Evolutionary conservation across 2,113 vertebrate species (phyloP).

Genomic region (Coturnix japonica): DNA sequence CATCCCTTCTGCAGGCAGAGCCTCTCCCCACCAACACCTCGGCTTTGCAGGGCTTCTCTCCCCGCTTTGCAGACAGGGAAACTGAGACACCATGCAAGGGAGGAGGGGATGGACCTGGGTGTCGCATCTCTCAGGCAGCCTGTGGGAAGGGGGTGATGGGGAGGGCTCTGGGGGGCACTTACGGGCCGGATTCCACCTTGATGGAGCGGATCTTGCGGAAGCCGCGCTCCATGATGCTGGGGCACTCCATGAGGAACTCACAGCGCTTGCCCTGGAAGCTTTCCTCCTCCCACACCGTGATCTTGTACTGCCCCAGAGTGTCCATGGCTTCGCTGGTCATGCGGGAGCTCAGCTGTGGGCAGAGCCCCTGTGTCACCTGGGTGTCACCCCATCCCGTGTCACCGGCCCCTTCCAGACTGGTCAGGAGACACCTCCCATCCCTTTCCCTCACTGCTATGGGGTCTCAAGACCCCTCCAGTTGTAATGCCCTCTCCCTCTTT

Average conservation of each 20-base stretch:
- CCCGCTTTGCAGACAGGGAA: neutral
- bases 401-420: neutral
- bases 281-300: constrained; percentile 96
- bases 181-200: constrained; percentile 94
- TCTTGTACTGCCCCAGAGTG: constrained; percentile 88
- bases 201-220: constrained; percentile 96
- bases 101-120: neutral
- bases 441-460: neutral
- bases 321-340: constrained; percentile 93
- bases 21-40: accelerated
- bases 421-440: neutral
- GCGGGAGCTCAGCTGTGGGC: constrained; percentile 37
- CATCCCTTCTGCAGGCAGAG: neutral
- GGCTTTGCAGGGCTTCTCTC: neutral
- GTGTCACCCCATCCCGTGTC: neutral
- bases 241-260: constrained; percentile 92
- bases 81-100: neutral
- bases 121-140: neutral
- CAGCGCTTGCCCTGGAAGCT: constrained; percentile 96
- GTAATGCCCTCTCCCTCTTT: neutral
- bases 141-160: neutral
- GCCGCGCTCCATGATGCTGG: constrained; percentile 91
- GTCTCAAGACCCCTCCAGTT: neutral
- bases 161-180: constrained; percentile 71
- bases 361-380: neutral